A percentile compares a stretch with the other conserved stretches of the same genome.
phyloP scores from a whole-genome alignment of 2,888 invertebrate species.

The Agrypnus murinus region DNA sequence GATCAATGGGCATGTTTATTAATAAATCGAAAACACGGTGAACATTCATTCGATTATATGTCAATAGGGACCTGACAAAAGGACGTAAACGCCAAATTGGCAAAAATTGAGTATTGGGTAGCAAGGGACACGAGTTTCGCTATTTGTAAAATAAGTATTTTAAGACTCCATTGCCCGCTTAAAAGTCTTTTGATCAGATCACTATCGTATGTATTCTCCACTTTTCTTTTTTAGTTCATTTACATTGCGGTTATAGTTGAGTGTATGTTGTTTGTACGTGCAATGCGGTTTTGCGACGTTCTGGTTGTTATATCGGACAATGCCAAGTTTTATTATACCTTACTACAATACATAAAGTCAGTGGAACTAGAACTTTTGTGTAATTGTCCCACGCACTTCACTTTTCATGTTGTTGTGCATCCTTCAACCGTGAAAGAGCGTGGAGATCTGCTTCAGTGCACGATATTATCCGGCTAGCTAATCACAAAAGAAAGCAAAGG shows the following conservation, averaged over 20 bases:
- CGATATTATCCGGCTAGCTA: constrained; percentile 29
- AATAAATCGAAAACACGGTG: constrained; percentile 17
- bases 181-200: too few relatives aligned
- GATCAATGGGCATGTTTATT: constrained; percentile 10
- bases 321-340: too few relatives aligned
- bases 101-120: too few relatives aligned
- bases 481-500: constrained; percentile 15
- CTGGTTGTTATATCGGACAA: constrained; percentile 31
- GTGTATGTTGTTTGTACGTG: background rate
- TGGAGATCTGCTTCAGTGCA: constrained; percentile 42
- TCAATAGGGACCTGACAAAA: too few relatives aligned
- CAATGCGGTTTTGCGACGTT: constrained; percentile 4
- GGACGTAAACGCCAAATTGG: too few relatives aligned
- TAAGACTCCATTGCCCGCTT: too few relatives aligned
- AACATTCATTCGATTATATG: constrained; percentile 21
- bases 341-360: constrained; percentile 1
- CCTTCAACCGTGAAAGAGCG: constrained; percentile 38
- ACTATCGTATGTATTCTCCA: too few relatives aligned
- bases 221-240: constrained; percentile 5
- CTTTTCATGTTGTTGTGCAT: constrained; percentile 39
- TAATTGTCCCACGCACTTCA: constrained; percentile 43
- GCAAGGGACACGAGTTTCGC: too few relatives aligned
- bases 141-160: too few relatives aligned
- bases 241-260: background rate
- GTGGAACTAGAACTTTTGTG: constrained; percentile 18